Base-by-base conservation (phyloP, 2,113 vertebrate genomes). In the Myotis davidii region DNA sequence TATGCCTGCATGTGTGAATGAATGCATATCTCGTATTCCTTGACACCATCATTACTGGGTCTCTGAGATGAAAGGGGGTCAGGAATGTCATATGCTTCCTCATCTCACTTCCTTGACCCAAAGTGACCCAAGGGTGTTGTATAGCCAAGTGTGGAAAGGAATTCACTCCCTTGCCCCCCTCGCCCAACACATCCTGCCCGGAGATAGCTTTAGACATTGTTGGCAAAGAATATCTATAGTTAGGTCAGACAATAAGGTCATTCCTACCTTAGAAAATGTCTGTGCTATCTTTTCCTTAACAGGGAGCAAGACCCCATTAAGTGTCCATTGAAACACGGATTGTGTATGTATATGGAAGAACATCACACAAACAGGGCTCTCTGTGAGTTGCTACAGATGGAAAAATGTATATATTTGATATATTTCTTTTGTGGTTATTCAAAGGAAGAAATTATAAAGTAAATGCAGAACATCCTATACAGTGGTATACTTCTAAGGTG, bases 131-230 rank as follows among this genome's bases (percentile, higher is more conserved):
- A 87, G 69, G 79, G 97, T 97, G 96, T 97, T 82, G 48, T 81
- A 85, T 50, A 83, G 85, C 69, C 86, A 94, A 97, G 97, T 97
- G 97, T 94, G 87, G 97, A 97, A 97, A 98, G 97, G 97, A 97
- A 98, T 98, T 94, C 56, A 91, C 54, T 96, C 83, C 59, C 96
- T 97, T 97, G 74, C 59, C 79, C 91, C 65, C 34, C 52, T 97
- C 94, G 96, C 54, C 97, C 86, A 95, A 97, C 96, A 97, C 96
- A 88, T 94, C 85, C 86, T 90, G 65, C 65, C 74, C 37, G 29
- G 85, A 96, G 94, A 92, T 81, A 84, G 85, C 96, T 96, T 76
- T 93, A 90, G 88, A 91, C 86, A 91, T 81, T 74, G 64, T 67
- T 93, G 90, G 79, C 59, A 95, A 93, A 89, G 95, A 91, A 79